Percentiles rank a stretch among this genome's conserved stretches.
These are phyloP conservation scores for Gerris lacustris DNA, from an alignment of 2,888 invertebrate species.

Conservation along the genomic window DNA sequence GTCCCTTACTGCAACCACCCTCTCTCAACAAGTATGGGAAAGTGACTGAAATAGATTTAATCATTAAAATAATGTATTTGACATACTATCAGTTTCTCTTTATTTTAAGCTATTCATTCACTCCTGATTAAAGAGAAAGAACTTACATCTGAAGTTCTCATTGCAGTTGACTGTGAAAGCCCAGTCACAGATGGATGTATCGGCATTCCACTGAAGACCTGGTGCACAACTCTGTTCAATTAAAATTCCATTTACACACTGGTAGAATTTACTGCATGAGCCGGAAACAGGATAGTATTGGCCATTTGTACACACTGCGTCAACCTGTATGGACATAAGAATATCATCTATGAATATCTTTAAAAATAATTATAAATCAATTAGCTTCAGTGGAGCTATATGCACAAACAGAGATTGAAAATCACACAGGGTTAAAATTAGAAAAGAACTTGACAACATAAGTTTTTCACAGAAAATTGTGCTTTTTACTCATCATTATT, in stretches of 20 bases:
- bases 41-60: neutral
- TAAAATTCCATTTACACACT: slow-evolving; percentile 61
- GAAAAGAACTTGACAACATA: too few species aligned
- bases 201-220: slow-evolving; percentile 65
- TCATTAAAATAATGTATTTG: too few species aligned
- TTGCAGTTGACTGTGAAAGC: slow-evolving; percentile 58
- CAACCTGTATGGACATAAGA: neutral
- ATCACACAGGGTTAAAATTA: too few species aligned
- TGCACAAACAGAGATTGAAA: too few species aligned
- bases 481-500: too few species aligned
- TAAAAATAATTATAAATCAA: neutral
- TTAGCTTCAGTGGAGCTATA: neutral
- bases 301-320: slow-evolving; percentile 34
- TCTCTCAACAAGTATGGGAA: slow-evolving; percentile 10
- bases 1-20: slow-evolving; percentile 28
- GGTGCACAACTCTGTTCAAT: slow-evolving; percentile 62
- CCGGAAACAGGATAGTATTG: slow-evolving; percentile 47
- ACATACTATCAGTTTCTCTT: too few species aligned
- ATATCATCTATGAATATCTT: neutral
- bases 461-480: too few species aligned
- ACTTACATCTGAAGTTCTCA: slow-evolving; percentile 23
- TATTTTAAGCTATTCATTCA: too few species aligned
- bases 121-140: too few species aligned
- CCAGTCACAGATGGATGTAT: slow-evolving; percentile 64
- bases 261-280: slow-evolving; percentile 63